phyloP scores from a whole-genome alignment of 2,888 invertebrate genomes.

The Eledona agricola region DNA sequence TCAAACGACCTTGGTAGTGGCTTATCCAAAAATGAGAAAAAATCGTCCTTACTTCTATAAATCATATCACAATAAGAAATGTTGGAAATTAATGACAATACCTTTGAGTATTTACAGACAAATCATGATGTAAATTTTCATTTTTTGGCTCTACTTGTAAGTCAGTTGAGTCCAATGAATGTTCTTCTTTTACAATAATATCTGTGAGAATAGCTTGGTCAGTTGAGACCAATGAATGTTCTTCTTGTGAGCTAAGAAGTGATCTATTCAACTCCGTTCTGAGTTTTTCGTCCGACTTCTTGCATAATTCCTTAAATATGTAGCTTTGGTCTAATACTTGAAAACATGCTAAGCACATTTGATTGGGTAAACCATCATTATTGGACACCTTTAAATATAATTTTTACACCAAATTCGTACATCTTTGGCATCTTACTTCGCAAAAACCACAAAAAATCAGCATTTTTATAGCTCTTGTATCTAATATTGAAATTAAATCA shows the following conservation, averaged over 20 bases:
- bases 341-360: slow-evolving; percentile 48
- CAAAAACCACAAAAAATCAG: slow-evolving; percentile 39
- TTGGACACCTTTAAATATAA: slow-evolving; percentile 38
- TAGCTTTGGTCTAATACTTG: slow-evolving; percentile 45
- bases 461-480: slow-evolving; percentile 37
- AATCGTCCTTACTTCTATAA: slow-evolving; percentile 40
- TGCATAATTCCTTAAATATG: slow-evolving; percentile 49
- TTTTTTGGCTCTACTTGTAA: too few species aligned
- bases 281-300: slow-evolving; percentile 46
- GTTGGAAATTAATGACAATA: too few species aligned
- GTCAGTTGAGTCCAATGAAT: too few species aligned
- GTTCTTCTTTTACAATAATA: too few species aligned
- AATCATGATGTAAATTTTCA: too few species aligned
- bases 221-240: background rate
- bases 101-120: background rate
- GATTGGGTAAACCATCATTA: slow-evolving; percentile 44
- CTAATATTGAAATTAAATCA: slow-evolving; percentile 38
- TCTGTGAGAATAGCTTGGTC: background rate
- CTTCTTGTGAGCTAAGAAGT: too few species aligned
- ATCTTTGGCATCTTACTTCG: slow-evolving; percentile 8
- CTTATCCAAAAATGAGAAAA: slow-evolving; percentile 48
- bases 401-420: slow-evolving; percentile 5
- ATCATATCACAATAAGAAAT: too few species aligned
- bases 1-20: slow-evolving; percentile 50
- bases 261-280: slow-evolving; percentile 6